Base-by-base conservation (phyloP, 2,113 vertebrate genomes). In the Elephantulus edwardii region DNA sequence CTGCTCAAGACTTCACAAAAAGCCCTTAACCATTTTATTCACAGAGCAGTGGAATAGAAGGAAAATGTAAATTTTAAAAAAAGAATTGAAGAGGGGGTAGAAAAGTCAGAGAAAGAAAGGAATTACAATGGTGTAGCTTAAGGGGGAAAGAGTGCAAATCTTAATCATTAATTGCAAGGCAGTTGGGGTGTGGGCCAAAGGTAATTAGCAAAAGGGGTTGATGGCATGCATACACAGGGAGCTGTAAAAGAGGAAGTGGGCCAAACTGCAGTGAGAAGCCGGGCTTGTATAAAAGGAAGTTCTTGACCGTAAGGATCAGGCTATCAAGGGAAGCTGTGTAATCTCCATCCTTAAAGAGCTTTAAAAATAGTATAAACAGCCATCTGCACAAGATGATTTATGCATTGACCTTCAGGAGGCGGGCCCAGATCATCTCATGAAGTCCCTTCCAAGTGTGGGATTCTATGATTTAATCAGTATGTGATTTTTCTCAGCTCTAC, bases 391-490 rank as follows among this genome's bases (percentile, higher is more conserved):
- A 89, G 95, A 96, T 95, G 96, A 95, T 96, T 96, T 96, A 96
- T 96, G 96, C 96, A 93, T 92, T 96, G 96, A 96, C 96, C 96
- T 96, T 96, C 95, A 96, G 96, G 96, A 96, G 96, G 95, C 94
- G 95, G 95, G 95, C 96, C 95, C 95, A 89, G 94, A 96, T 96
- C 93, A 95, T 94, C 96, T 95, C 91, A 74, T 94, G 91, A 96
- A 95, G 96, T 96, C 96, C 96, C 94, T 96, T 96, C 96, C 96
- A 96, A 96, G 95, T 96, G 95, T 96, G 94, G 95, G 96, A 96
- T 96, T 96, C 95, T 96, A 96, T 96, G 96, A 96, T 95, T 96
- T 96, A 95, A 96, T 96, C 96, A 96, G 96, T 96, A 96, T 96
- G 95, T 95, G 95, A 96, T 96, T 96, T 96, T 96, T 96, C 96